Evolutionary conservation across 92 coral and sea anemone species (phyloP).

Genomic region (Actinernus sp.): DNA sequence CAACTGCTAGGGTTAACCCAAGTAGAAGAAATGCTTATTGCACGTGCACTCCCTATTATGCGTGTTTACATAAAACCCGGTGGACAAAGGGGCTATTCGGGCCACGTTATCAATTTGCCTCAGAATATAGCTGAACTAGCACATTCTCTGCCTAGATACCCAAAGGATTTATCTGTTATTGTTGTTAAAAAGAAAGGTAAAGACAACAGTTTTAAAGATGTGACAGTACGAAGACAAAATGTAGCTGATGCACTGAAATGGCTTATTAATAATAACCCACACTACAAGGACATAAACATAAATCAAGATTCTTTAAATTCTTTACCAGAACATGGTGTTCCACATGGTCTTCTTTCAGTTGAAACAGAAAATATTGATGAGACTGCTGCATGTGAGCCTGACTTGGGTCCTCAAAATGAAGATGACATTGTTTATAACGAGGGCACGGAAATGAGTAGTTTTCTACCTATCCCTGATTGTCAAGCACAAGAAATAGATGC

Average conservation of each 20-base stretch:
- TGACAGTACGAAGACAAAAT: slow-evolving; percentile 34
- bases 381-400: slow-evolving; percentile 4
- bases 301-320: slow-evolving; percentile 17
- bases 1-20: slow-evolving; percentile 55
- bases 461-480: slow-evolving; percentile 64
- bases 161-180: slow-evolving; percentile 38
- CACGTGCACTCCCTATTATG: slow-evolving; percentile 77
- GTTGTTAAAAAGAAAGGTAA: slow-evolving; percentile 45
- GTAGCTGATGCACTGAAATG: slow-evolving; percentile 30
- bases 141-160: slow-evolving; percentile 34
- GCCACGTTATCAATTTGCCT: slow-evolving; percentile 69
- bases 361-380: slow-evolving; percentile 38
- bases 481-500: slow-evolving; percentile 67
- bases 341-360: slow-evolving; percentile 30
- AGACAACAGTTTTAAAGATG: slow-evolving; percentile 41
- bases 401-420: slow-evolving; percentile 14
- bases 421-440: slow-evolving; percentile 30
- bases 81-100: slow-evolving; percentile 71
- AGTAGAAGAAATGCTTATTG: slow-evolving; percentile 77
- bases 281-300: slow-evolving; percentile 6
- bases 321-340: slow-evolving; percentile 51
- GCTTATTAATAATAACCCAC: slow-evolving; percentile 32
- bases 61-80: slow-evolving; percentile 69
- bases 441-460: slow-evolving; percentile 41
- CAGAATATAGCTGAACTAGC: slow-evolving; percentile 62